A percentile compares a stretch with the other conserved stretches of the same genome.
Conservation (phyloP, 64 coral and sea anemone species). For the Stichodactyla mertensii region DNA sequence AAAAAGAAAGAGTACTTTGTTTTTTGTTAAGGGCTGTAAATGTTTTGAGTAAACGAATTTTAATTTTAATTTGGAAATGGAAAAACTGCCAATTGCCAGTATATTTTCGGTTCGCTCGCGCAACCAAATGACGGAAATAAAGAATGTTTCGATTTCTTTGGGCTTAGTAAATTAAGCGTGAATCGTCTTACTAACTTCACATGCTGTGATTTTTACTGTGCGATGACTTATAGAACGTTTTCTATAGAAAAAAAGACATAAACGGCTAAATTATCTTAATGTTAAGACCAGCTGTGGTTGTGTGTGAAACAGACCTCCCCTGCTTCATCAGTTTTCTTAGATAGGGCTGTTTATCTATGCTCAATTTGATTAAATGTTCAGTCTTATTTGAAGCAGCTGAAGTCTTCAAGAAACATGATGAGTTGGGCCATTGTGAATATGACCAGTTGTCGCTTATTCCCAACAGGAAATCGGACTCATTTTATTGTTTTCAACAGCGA, state of each 20-base stretch:
- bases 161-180: neutral
- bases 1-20: neutral
- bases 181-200: neutral
- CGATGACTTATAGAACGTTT: neutral
- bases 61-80: neutral
- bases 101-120: neutral
- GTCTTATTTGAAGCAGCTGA: conserved; percentile 15
- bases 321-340: conserved; percentile 11
- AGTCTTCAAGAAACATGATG: neutral
- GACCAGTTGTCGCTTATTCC: conserved; percentile 2
- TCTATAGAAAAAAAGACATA: neutral
- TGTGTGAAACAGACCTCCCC: neutral
- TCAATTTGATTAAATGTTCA: conserved; percentile 5
- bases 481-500: neutral
- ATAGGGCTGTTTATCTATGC: conserved; percentile 8
- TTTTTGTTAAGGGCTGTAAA: neutral
- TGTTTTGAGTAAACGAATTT: neutral
- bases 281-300: conserved; percentile 1
- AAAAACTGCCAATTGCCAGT: neutral
- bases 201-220: neutral
- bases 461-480: neutral
- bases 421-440: neutral
- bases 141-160: neutral
- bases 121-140: neutral
- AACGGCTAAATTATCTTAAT: conserved; percentile 7